Percentiles rank a stretch among this genome's conserved stretches.
Conservation (phyloP, 2,888 invertebrate genomes). For the Epinotia nisella region DNA sequence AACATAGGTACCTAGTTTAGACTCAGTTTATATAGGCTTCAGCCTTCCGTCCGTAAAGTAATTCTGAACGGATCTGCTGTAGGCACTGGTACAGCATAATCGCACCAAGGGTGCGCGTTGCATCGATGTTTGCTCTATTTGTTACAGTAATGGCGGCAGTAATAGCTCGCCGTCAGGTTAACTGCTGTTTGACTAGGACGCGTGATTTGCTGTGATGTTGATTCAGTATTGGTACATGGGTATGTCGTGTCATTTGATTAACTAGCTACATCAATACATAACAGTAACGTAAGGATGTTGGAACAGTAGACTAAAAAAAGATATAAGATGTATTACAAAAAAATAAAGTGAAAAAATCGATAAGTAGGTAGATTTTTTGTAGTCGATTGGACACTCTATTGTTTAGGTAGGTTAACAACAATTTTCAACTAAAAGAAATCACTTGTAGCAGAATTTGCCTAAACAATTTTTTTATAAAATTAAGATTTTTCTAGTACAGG, state of each 20-base stretch:
- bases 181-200: constrained; percentile 58
- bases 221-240: constrained; percentile 37
- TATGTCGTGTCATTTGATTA: neutral
- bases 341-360: no score
- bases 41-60: neutral
- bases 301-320: no score
- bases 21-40: neutral
- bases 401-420: no score
- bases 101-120: constrained; percentile 23
- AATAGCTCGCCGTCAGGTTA: constrained; percentile 68
- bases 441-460: no score
- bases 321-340: no score
- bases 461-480: no score
- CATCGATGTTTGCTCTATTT: constrained; percentile 66
- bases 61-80: constrained; percentile 7
- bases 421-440: no score
- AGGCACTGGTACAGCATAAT: neutral
- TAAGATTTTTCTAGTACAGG: no score
- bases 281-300: no score
- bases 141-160: constrained; percentile 76
- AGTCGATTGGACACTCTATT: no score
- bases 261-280: neutral
- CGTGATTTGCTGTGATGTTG: constrained; percentile 46
- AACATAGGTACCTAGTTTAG: no score
- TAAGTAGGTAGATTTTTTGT: no score